A percentile compares a stretch with the other conserved stretches of the same genome.
Conservation (phyloP, 2,888 invertebrate genomes). For the Platycheirus rosarum region DNA sequence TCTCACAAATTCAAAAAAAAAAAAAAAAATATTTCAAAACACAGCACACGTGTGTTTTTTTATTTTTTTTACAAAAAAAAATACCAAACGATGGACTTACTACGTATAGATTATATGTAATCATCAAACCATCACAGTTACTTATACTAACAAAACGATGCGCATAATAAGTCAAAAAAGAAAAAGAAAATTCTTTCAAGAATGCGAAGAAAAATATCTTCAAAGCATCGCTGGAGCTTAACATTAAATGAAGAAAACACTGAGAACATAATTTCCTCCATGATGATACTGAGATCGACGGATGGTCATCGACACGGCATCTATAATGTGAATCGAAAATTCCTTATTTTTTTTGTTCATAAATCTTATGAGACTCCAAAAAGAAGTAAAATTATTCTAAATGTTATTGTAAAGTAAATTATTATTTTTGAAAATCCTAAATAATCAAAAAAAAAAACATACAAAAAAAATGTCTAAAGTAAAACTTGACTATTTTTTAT, state of each 20-base stretch:
- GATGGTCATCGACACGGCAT: constrained; percentile 42
- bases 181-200: constrained; percentile 18
- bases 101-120: constrained; percentile 56
- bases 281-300: constrained; percentile 33
- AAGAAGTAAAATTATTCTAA: constrained; percentile 38
- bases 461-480: background rate
- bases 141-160: constrained; percentile 66
- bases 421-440: background rate
- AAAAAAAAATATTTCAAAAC: constrained; percentile 20
- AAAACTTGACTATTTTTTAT: constrained; percentile 3
- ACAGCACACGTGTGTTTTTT: constrained; percentile 56
- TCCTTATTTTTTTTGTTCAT: constrained; percentile 26
- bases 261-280: constrained; percentile 67
- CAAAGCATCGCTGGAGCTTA: constrained; percentile 48
- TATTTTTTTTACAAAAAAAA: constrained; percentile 58
- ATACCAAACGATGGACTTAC: constrained; percentile 68
- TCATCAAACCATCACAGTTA: constrained; percentile 49
- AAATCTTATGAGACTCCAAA: constrained; percentile 8
- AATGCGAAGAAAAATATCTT: constrained; percentile 13
- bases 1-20: constrained; percentile 35
- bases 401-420: constrained; percentile 21
- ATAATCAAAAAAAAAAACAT: constrained; percentile 17
- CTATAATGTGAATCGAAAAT: constrained; percentile 40
- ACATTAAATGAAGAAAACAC: constrained; percentile 14
- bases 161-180: constrained; percentile 39